Evolutionary conservation across 2,888 invertebrate species (phyloP).

Genomic region (Philhelius pedissequus): DNA sequence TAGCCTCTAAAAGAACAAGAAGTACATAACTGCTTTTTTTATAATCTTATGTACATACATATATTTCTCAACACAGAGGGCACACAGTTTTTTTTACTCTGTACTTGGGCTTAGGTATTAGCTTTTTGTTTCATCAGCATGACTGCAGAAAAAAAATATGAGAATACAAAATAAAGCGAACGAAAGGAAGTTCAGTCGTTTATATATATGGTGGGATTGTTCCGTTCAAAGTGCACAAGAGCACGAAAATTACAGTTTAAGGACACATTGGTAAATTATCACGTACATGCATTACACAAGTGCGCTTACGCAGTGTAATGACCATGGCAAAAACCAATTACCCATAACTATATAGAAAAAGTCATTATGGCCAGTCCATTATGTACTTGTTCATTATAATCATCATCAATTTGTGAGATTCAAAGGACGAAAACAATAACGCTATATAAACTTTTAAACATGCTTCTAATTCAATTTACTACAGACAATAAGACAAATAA

Average conservation of each 20-base stretch:
- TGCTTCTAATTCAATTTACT: not conserved
- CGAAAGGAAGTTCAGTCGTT: conserved; percentile 38
- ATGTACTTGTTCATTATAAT: conserved; percentile 6
- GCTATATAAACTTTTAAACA: not conserved
- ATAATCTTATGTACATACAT: not conserved
- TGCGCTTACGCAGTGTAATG: not conserved
- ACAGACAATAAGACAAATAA: not conserved
- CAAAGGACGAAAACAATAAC: not conserved
- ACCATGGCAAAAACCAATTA: not conserved
- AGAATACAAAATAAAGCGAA: not conserved
- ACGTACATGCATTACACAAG: conserved; percentile 22
- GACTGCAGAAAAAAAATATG: not conserved
- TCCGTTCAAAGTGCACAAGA: conserved; percentile 37
- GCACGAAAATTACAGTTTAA: conserved; percentile 53
- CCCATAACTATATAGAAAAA: not conserved
- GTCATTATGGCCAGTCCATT: not conserved
- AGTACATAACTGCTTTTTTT: conserved; percentile 53
- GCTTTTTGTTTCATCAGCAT: conserved; percentile 51
- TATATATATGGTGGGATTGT: conserved; percentile 21
- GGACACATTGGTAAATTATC: conserved; percentile 59
- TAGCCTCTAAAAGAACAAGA: conserved; percentile 41
- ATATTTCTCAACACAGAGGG: not conserved
- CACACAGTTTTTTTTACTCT: not conserved
- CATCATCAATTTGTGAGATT: conserved; percentile 9
- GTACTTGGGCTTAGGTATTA: not conserved